Conservation (phyloP, 1,140 invertebrate genomes). For the Adelges cooleyi region DNA sequence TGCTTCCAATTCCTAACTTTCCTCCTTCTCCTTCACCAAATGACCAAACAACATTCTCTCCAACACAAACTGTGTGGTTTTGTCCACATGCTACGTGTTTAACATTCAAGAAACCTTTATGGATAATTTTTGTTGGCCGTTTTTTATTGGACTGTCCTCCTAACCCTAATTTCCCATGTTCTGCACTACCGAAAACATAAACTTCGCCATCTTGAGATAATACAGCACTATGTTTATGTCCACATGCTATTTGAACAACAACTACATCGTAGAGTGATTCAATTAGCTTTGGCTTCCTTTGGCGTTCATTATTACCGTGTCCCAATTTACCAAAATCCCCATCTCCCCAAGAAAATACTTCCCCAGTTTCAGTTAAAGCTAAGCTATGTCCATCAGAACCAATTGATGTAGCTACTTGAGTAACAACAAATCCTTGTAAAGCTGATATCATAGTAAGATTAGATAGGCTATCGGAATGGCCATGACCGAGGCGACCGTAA, state of each 20-base stretch:
- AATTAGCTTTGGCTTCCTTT: constrained; percentile 51
- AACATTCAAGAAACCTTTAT: constrained; percentile 39
- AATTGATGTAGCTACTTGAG: constrained; percentile 48
- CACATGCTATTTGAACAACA: constrained; percentile 52
- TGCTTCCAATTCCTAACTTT: constrained; percentile 50
- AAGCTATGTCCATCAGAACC: constrained; percentile 52
- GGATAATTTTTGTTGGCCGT: constrained; percentile 46
- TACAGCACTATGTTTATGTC: constrained; percentile 57
- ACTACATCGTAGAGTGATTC: constrained; percentile 53
- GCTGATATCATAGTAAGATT: constrained; percentile 50
- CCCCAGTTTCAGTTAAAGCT: constrained; percentile 48
- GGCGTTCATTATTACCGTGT: constrained; percentile 54
- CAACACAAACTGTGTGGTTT: constrained; percentile 53
- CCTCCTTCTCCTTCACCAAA: constrained; percentile 60
- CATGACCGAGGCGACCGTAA: constrained; percentile 48
- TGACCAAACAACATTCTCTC: constrained; percentile 46
- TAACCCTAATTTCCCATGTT: constrained; percentile 52
- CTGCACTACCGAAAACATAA: constrained; percentile 56
- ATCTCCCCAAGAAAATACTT: constrained; percentile 50
- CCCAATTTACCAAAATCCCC: constrained; percentile 54
- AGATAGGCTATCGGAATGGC: constrained; percentile 49
- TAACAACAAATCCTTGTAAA: constrained; percentile 55
- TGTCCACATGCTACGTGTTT: constrained; percentile 49
- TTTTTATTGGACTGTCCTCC: constrained; percentile 51
- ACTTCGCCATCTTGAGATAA: constrained; percentile 53